phyloP scores from a whole-genome alignment of 2,888 invertebrate genomes.

The Adineta ricciae region DNA sequence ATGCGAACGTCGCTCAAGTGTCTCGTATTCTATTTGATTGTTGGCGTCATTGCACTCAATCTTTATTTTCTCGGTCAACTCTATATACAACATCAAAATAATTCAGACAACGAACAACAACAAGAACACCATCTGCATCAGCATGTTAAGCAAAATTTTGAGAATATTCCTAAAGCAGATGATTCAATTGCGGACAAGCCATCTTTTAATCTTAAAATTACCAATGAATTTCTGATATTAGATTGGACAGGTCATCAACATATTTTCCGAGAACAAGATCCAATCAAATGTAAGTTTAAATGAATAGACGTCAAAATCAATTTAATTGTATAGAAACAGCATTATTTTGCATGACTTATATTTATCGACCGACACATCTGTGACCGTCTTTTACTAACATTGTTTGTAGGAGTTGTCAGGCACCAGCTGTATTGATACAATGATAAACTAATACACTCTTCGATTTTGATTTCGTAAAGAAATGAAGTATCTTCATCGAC shows the following conservation, averaged over 20 bases:
- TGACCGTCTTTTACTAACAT: not conserved
- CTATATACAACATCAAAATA: not conserved
- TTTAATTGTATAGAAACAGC: not conserved
- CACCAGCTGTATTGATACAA: not conserved
- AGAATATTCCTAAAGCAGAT: not conserved
- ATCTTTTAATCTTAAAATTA: not conserved
- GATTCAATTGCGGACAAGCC: not conserved
- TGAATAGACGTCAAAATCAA: no score
- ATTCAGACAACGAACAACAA: not conserved
- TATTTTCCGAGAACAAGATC: slow-evolving; percentile 1
- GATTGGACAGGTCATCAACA: slow-evolving; percentile 20
- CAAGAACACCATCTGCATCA: not conserved
- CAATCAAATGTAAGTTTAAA: slow-evolving; percentile 10
- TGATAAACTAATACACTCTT: not conserved
- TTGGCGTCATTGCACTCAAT: not conserved
- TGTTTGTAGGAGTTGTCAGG: not conserved
- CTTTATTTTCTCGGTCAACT: not conserved
- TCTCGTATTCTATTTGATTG: not conserved
- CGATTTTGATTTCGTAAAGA: not conserved
- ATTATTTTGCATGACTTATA: no score
- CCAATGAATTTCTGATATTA: not conserved
- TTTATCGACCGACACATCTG: not conserved
- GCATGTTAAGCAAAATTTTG: not conserved
- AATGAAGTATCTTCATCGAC: not conserved
- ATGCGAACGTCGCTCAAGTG: not conserved